Evolutionary conservation across 2,888 invertebrate species (phyloP).

Genomic region (Buathra laborator): DNA sequence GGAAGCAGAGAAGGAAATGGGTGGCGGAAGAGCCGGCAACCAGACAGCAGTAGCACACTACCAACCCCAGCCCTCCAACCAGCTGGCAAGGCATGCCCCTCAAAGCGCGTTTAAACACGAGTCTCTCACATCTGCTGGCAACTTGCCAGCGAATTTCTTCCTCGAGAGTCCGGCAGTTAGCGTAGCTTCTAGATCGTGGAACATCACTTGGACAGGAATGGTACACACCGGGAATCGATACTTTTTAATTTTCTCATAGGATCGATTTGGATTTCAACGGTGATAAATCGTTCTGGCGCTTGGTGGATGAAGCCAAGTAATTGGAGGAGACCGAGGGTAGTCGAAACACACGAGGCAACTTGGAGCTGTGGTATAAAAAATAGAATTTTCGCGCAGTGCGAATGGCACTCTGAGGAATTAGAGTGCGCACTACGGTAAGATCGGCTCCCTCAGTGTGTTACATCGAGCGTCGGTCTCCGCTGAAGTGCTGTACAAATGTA

Average conservation of each 20-base stretch:
- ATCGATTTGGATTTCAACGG: constrained; percentile 12
- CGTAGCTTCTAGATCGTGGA: constrained; percentile 54
- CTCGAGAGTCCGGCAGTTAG: constrained; percentile 60
- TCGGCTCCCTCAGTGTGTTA: too few relatives aligned
- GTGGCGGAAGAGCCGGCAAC: constrained; percentile 52
- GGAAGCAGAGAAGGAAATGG: constrained; percentile 26
- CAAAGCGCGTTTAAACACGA: constrained; percentile 69
- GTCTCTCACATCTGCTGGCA: constrained; percentile 70
- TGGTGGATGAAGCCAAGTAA: neutral
- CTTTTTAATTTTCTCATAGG: constrained; percentile 1
- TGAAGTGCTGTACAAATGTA: too few relatives aligned
- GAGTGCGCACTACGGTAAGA: too few relatives aligned
- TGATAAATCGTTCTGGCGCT: neutral
- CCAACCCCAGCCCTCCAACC: constrained; percentile 58
- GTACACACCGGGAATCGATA: constrained; percentile 32
- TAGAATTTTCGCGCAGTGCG: too few relatives aligned
- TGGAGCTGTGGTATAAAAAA: too few relatives aligned
- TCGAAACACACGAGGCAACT: too few relatives aligned
- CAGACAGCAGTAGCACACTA: constrained; percentile 50
- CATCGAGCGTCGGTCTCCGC: too few relatives aligned
- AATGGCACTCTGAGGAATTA: too few relatives aligned
- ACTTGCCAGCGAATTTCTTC: constrained; percentile 66
- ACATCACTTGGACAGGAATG: constrained; percentile 23
- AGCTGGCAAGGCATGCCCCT: constrained; percentile 60
- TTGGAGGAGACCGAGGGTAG: neutral